Evolutionary conservation across 2,797 vertebrate species (phyloP), one percentile per base, ranked within the genome.

Genomic region (Amblyopsis hoosieri): DNA sequence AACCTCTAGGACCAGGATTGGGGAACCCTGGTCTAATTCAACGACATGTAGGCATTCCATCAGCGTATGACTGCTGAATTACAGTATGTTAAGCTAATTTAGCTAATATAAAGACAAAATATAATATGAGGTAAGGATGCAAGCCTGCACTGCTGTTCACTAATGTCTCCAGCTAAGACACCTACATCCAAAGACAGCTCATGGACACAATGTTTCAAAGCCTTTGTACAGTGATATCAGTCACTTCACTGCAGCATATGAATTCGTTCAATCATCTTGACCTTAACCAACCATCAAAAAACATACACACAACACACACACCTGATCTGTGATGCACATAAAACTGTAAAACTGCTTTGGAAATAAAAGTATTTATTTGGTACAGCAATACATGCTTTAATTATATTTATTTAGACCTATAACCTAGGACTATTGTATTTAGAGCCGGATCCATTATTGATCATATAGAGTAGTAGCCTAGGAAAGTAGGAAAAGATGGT

Each of bases 211-310:
- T 48, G 37, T 14, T 42, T 45, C 33, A 67, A 56, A 51, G 9
- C 33, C 33, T 11, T 23, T 29, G 64, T 45, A 3, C 48, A 0
- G 13, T 66, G 65, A 61, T 17, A 45, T 66, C 37, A 45, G 23
- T 62, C 15, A 29, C 9, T 11, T 64, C 54, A 62, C 71, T 45
- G 54, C 5, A 9, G 54, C 5, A 7, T 19, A 56, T 59, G 45
- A 72, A 61, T 66, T n/a, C 58, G 66, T 68, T 14, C 23, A 13
- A 65, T 55, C 2, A 54, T 17, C 58, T 3, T 67, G 50, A 62
- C 48, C 55, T 58, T 57, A 66, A 67, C 70, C 54, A 10, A 53
- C 56, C 11, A 5, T 57, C 51, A 70, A 61, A 70, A 29, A 3
- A 33, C 37, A 42, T 3, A 42, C 37, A 42, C 37, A 42, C 49